Conservation (phyloP, 1,140 invertebrate genomes). For the Trigoniulus corallinus region DNA sequence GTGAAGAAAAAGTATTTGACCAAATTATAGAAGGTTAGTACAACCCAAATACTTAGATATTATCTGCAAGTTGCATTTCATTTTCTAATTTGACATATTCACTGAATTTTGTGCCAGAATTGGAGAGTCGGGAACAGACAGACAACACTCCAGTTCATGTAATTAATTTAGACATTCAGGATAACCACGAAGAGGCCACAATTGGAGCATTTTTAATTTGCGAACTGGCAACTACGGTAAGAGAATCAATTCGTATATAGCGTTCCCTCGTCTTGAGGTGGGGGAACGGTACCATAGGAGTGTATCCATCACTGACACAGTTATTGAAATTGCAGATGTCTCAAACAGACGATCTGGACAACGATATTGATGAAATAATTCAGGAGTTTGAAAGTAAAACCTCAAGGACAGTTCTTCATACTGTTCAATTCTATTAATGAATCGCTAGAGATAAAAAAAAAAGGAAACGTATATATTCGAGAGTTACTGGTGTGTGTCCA, state of each 20-base stretch:
- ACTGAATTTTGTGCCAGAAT: slow-evolving; percentile 18
- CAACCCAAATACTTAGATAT: background rate
- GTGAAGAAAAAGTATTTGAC: slow-evolving; percentile 98
- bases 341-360: slow-evolving; percentile 83
- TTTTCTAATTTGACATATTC: slow-evolving; percentile 3
- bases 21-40: slow-evolving; percentile 52
- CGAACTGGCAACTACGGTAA: slow-evolving; percentile 78
- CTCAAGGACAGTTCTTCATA: slow-evolving; percentile 74
- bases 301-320: no score
- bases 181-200: slow-evolving; percentile 99
- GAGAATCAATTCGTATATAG: slow-evolving; percentile 7
- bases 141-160: slow-evolving; percentile 70
- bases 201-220: slow-evolving; percentile 97
- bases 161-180: slow-evolving; percentile 97
- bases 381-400: slow-evolving; percentile 88
- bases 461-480: background rate
- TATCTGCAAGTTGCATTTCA: slow-evolving; percentile 1
- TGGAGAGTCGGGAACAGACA: slow-evolving; percentile 34
- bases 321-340: slow-evolving; percentile 67
- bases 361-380: slow-evolving; percentile 93
- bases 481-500: no score
- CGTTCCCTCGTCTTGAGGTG: no score
- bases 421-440: slow-evolving; percentile 73
- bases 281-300: background rate
- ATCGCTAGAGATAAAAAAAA: slow-evolving; percentile 4